Evolutionary conservation across 2,888 invertebrate species (phyloP), one percentile per base, ranked within the genome.

Genomic region (Microctonus brassicae): DNA sequence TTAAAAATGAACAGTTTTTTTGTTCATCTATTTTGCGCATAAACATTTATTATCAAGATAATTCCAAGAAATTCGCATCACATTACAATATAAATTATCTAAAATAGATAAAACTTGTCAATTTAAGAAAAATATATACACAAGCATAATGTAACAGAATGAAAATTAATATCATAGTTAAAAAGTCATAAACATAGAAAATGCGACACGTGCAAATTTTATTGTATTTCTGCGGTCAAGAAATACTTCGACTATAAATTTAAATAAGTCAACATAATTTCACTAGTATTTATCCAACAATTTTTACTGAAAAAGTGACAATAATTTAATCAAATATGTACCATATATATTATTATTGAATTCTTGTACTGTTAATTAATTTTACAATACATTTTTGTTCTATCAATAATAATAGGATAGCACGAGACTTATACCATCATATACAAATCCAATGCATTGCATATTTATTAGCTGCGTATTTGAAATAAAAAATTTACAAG

Each of bases 21-120:
- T n/a, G 13, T 5, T 9, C 13, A 13, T n/a, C 3, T 39, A 39
- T n/a, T 11, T n/a, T 39, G 3, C 13, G n/a, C 39, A 39, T 39
- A n/a, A 60, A 47, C 26, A 20, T 20, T 13, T 36, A 52, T 29
- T 33, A 26, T 58, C 29, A 13, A 36, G 65, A 70, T 58, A 65
- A 33, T 52, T 52, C 9, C 39, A 26, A 47, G 60, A 42, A 64
- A n/a, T 20, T 47, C 39, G 64, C 47, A 22, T 5, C 13, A 34
- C n/a, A 24, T n/a, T 13, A n/a, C 26, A 42, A 57, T 34, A 60
- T 53, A 52, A 58, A 60, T 65, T 65, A 29, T 26, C n/a, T n/a
- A n/a, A n/a, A n/a, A 24, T 33, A 34, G 11, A 47, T 29, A 47
- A 29, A 39, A 11, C 36, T 57, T 36, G 36, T 33, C 26, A 60